Evolutionary conservation across 2,888 invertebrate species (phyloP).

Genomic region (Andrena bicolor): DNA sequence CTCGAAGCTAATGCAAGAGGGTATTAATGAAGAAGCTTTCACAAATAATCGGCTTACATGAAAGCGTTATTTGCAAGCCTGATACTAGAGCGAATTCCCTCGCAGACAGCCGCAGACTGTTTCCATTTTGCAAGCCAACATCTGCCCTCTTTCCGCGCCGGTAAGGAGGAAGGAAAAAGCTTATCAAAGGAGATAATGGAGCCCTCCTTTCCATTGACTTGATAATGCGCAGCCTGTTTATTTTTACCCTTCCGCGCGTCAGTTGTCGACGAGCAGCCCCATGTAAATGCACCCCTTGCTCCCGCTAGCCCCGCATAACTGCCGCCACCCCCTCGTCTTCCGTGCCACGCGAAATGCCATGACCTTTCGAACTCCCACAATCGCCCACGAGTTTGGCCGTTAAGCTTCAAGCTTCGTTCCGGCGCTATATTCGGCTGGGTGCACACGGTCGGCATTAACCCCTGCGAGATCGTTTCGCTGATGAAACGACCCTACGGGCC

Average conservation of each 20-base stretch:
- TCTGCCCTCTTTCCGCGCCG: constrained; percentile 8
- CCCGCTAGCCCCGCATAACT: constrained; percentile 31
- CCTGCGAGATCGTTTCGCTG: constrained; percentile 55
- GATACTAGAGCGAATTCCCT: constrained; percentile 2
- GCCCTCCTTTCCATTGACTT: constrained; percentile 63
- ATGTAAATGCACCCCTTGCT: constrained; percentile 79
- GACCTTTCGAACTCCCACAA: constrained; percentile 57
- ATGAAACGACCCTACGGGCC: constrained; percentile 26
- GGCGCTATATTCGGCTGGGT: constrained; percentile 32
- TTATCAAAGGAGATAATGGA: constrained; percentile 70
- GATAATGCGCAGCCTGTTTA: constrained; percentile 74
- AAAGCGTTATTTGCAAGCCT: not conserved
- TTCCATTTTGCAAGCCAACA: constrained; percentile 29
- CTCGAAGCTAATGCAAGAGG: not conserved
- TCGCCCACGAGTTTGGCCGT: constrained; percentile 41
- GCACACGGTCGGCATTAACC: constrained; percentile 48
- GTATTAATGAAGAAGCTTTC: constrained; percentile 16
- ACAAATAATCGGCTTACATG: constrained; percentile 35
- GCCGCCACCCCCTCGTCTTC: constrained; percentile 19
- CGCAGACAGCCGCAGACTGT: not conserved
- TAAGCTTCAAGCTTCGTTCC: constrained; percentile 46
- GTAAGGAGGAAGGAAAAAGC: constrained; percentile 17
- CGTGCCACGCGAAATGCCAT: constrained; percentile 43
- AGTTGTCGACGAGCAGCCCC: constrained; percentile 57
- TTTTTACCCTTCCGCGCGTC: constrained; percentile 61